A percentile compares a stretch with the other conserved stretches of the same genome.
These are phyloP conservation scores for Zygothrica quintamaculata DNA, from an alignment of 2,888 invertebrate genomes.

Conservation along the genomic window DNA sequence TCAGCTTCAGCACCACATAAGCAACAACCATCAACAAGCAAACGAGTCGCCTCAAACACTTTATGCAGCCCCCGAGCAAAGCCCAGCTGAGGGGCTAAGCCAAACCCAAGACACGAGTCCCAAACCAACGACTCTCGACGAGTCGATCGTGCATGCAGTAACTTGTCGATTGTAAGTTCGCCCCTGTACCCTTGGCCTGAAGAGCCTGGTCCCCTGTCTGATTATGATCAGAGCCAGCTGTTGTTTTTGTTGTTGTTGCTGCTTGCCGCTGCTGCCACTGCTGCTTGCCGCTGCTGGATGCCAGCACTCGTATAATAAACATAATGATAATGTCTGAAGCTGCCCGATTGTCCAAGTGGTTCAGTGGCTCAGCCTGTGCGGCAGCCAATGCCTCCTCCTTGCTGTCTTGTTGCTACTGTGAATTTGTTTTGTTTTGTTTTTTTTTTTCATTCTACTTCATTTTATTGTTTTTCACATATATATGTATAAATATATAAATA, in stretches of 20 bases:
- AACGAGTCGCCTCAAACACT: slow-evolving; percentile 64
- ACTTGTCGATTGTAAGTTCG: slow-evolving; percentile 69
- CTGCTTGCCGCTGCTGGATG: slow-evolving; percentile 46
- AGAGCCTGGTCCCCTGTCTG: slow-evolving; percentile 53
- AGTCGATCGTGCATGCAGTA: slow-evolving; percentile 71
- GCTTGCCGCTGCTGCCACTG: slow-evolving; percentile 15
- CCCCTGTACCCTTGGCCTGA: slow-evolving; percentile 50
- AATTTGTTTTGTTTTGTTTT: slow-evolving; percentile 34
- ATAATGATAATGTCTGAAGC: slow-evolving; percentile 77
- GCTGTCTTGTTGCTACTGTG: slow-evolving; percentile 62
- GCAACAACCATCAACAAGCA: slow-evolving; percentile 33
- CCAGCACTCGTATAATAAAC: slow-evolving; percentile 72
- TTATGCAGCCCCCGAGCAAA: slow-evolving; percentile 31
- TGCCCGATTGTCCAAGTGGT: slow-evolving; percentile 70
- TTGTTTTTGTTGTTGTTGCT: slow-evolving; percentile 50
- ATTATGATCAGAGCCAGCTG: slow-evolving; percentile 73
- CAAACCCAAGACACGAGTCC: slow-evolving; percentile 64
- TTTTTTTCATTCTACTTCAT: slow-evolving; percentile 5
- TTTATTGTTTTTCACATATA: slow-evolving; percentile 15
- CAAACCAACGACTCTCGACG: slow-evolving; percentile 37
- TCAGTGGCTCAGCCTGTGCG: slow-evolving; percentile 40
- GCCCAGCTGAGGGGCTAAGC: slow-evolving; percentile 45
- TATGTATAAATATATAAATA: background rate
- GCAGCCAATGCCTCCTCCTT: slow-evolving; percentile 3
- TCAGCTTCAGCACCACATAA: too few species aligned